Base-by-base conservation (phyloP, 2,888 invertebrate species). In the Rhagium mordax region DNA sequence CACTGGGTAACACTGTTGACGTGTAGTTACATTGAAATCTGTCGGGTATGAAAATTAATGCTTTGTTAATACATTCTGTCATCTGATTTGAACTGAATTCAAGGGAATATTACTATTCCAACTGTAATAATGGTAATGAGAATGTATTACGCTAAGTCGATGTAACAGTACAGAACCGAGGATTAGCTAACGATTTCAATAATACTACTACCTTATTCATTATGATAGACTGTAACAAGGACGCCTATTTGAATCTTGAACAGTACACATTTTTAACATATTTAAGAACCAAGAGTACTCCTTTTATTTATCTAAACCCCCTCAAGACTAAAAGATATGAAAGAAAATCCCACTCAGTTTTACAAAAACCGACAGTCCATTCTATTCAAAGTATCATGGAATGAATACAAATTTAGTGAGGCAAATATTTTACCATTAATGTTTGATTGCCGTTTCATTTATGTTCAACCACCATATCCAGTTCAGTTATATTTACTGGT, bases 61-160 rank as follows among this genome's bases (percentile, higher is more conserved):
- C 24, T 10, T 53, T 53, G 53, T 53, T 53, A 53, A 53, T 53
- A 24, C 53, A 53, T n/a, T 4, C 10, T n/a, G 41, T 41, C 41
- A 41, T 41, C 2, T 41, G n/a, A n/a, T 41, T 4, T 41, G n/a
- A 41, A 10, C 1, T 0, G 3, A 41, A 41, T n/a, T 41, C n/a
- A 41, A 41, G 41, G 41, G 13, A 41, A 15, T 41, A 41, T 41
- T n/a, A 41, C 41, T 0, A 41, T 41, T 41, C n/a, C 41, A 41
- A 13, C 41, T 3, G 4, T 10, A n/a, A 13, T 41, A 33, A 33
- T 33, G 33, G 33, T 1, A 33, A 33, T 33, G 33, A 10, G 0
- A 33, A 33, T 33, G 13, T 33, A 33, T 41, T 41, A 4, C 3
- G 5, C 2, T n/a, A 41, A 13, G n/a, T 41, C 33, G 10, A 33